Evolutionary conservation across 1,140 invertebrate genomes (phyloP).

Genomic region (Cataglyphis hispanica): DNA sequence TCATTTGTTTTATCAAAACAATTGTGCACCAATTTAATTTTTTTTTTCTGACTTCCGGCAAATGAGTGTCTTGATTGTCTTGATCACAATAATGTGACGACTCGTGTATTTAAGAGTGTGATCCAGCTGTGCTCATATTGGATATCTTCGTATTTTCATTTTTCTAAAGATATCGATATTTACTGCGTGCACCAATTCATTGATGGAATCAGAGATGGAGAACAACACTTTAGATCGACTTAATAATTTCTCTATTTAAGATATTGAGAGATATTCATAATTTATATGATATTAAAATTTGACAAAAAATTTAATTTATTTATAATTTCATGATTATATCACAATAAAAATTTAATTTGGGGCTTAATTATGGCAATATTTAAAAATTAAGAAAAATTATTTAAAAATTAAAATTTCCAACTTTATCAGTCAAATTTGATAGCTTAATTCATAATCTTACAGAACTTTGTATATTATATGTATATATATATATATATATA

Average conservation of each 20-base stretch:
- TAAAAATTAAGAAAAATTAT: neutral
- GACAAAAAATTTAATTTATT: neutral
- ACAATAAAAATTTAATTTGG: neutral
- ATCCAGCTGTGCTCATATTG: conserved; percentile 3
- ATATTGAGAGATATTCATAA: neutral
- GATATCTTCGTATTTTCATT: neutral
- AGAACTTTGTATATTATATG: neutral
- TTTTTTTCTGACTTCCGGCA: neutral
- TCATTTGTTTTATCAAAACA: neutral
- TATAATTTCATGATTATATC: neutral
- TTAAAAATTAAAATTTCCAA: neutral
- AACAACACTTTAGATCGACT: neutral
- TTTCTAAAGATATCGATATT: conserved; percentile 38
- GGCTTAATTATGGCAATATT: neutral
- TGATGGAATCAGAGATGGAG: conserved; percentile 32
- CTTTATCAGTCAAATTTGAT: conserved; percentile 9
- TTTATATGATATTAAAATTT: neutral
- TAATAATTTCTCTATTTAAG: neutral
- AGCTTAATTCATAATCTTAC: neutral
- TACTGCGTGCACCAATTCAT: conserved; percentile 24
- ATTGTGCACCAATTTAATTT: conserved; percentile 5
- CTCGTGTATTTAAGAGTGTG: conserved; percentile 40
- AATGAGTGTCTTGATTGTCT: conserved; percentile 54
- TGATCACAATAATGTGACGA: conserved; percentile 58
- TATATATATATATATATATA: too few relatives aligned